Evolutionary conservation across 2,113 vertebrate genomes (phyloP).

Genomic region (Melanerpes formicivorus): DNA sequence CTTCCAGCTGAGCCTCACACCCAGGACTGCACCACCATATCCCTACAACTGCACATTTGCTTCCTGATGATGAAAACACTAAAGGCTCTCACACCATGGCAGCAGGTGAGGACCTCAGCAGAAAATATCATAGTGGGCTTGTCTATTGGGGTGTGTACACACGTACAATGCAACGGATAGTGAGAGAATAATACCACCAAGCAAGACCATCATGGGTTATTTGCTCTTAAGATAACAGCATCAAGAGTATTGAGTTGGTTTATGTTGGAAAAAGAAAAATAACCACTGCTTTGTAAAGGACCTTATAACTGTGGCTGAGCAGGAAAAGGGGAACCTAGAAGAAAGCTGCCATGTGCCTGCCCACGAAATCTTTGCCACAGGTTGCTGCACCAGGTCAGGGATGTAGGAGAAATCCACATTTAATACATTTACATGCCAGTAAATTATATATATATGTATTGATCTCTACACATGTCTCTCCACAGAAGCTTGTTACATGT

Average conservation of each 20-base stretch:
- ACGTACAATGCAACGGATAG: accelerated
- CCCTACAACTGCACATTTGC: accelerated
- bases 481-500: background rate
- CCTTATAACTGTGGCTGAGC: background rate
- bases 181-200: background rate
- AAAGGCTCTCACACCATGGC: background rate
- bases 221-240: background rate
- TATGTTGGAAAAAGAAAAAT: background rate
- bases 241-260: background rate
- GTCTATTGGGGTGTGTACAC: accelerated
- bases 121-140: background rate
- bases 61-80: background rate
- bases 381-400: background rate
- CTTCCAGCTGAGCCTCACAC: background rate
- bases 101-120: background rate
- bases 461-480: background rate
- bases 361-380: background rate
- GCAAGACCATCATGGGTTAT: background rate
- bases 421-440: background rate
- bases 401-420: background rate
- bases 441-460: background rate
- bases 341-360: background rate
- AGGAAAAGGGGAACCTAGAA: background rate
- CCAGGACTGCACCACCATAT: background rate
- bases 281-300: background rate